phyloP scores from a whole-genome alignment of 2,113 vertebrate species.

The Uria lomvia region DNA sequence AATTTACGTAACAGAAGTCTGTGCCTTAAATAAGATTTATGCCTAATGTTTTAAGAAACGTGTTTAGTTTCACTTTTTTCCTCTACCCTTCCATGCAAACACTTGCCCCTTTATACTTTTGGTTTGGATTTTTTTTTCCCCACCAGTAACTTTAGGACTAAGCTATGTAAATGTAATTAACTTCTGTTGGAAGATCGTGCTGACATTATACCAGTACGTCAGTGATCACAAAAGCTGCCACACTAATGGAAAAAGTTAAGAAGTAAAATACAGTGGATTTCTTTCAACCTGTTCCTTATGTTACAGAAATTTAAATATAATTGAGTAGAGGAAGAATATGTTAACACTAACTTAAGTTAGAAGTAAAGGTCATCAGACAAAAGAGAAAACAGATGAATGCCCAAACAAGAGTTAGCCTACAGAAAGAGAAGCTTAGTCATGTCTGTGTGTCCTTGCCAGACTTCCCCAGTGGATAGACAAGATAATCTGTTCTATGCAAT shows the following conservation, averaged over 20 bases:
- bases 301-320: neutral
- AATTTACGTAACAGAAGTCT: neutral
- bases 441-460: neutral
- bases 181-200: neutral
- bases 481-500: neutral
- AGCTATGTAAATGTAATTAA: neutral
- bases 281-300: neutral
- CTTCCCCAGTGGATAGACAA: neutral
- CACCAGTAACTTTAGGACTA: neutral
- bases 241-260: neutral
- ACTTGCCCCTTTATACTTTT: neutral
- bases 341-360: neutral
- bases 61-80: neutral
- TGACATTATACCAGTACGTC: neutral
- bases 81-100: neutral
- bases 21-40: neutral
- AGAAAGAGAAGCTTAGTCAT: neutral
- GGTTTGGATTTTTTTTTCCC: accelerated
- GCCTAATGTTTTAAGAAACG: neutral
- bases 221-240: neutral
- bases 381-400: neutral
- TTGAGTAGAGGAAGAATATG: neutral
- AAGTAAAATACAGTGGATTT: neutral
- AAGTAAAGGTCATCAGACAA: neutral
- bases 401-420: neutral